Percentiles rank a stretch among this genome's conserved stretches.
Conservation (phyloP, 1,140 invertebrate species). For the Pristionchus pacificus region DNA sequence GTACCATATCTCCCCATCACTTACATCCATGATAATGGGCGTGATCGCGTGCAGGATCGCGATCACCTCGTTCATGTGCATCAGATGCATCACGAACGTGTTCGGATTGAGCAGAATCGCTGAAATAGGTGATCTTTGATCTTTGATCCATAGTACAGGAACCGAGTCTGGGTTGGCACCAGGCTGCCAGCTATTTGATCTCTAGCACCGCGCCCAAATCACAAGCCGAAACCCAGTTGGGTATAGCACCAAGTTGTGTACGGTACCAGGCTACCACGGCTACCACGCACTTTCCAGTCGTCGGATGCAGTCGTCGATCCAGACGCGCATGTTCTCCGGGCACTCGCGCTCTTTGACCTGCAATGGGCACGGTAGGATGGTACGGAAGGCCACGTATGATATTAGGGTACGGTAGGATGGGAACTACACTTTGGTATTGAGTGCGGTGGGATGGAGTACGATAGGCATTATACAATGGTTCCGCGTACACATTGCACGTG, state of each 20-base stretch:
- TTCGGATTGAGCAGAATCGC: background rate
- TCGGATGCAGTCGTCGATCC: background rate
- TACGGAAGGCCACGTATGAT: background rate
- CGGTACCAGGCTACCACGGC: background rate
- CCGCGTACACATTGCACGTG: too few species aligned
- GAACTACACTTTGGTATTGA: background rate
- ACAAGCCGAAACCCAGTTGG: too few species aligned
- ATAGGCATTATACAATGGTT: too few species aligned
- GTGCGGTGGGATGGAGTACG: background rate
- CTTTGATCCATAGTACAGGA: background rate
- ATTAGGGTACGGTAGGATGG: background rate
- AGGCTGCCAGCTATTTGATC: background rate
- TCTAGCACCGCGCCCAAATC: background rate
- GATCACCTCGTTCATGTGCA: slow-evolving; percentile 25
- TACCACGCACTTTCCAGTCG: background rate
- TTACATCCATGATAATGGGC: slow-evolving; percentile 25
- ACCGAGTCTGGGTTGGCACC: background rate
- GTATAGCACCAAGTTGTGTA: too few species aligned
- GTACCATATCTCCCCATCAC: too few species aligned
- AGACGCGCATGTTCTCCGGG: background rate
- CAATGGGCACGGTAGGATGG: background rate
- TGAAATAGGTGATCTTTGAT: background rate
- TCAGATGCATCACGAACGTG: slow-evolving; percentile 2
- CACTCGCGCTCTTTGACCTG: background rate
- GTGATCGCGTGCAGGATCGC: slow-evolving; percentile 19